Percentiles rank a stretch among this genome's conserved stretches.
These are phyloP conservation scores for Sebastes oblongus DNA, from an alignment of 2,797 vertebrate genomes.

Conservation along the genomic window DNA sequence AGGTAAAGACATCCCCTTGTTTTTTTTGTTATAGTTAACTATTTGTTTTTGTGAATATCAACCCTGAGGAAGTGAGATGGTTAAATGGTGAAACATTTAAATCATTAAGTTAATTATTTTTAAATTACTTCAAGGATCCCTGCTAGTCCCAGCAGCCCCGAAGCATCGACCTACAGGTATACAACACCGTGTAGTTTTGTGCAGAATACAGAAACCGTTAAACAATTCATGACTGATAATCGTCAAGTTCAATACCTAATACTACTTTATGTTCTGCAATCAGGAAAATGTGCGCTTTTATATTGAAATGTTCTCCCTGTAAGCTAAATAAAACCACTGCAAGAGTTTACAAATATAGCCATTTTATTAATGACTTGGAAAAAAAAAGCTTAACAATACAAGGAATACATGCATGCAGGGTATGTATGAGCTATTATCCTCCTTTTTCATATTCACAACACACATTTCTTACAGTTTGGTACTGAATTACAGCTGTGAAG, in stretches of 20 bases:
- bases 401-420: conserved; percentile 83
- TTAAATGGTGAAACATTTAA: not conserved
- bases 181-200: not conserved
- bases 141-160: rapidly evolving
- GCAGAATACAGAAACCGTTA: rapidly evolving
- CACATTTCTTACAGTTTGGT: conserved; percentile 61
- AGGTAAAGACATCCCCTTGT: not conserved
- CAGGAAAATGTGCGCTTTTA: not conserved
- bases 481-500: conserved; percentile 63
- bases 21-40: not conserved
- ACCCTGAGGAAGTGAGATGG: not conserved
- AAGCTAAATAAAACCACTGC: conserved; percentile 6
- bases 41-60: not conserved
- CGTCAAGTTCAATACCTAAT: not conserved
- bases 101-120: not conserved
- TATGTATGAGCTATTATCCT: conserved; percentile 75
- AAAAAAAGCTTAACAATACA: conserved; percentile 82
- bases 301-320: not conserved
- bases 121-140: not conserved
- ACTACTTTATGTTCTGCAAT: not conserved
- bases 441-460: conserved; percentile 76
- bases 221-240: not conserved
- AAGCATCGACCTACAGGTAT: too few species aligned
- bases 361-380: conserved; percentile 87
- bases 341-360: conserved; percentile 84